phyloP scores from a whole-genome alignment of 2,888 invertebrate species.

The Troides aeacus region DNA sequence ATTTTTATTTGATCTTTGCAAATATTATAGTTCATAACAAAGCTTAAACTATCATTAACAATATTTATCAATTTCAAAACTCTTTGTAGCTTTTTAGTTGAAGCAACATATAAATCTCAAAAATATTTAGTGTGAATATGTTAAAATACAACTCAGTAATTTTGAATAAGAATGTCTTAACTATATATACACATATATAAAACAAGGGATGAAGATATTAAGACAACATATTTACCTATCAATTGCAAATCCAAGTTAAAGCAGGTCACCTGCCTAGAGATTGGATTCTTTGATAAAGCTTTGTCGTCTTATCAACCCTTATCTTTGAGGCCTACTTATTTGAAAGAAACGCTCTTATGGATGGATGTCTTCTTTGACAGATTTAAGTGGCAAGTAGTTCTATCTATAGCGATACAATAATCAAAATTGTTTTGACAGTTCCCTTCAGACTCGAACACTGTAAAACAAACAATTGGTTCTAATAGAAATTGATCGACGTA shows the following conservation, averaged over 20 bases:
- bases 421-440: background rate
- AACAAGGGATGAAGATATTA: too few species aligned
- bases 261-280: slow-evolving; percentile 2
- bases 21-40: too few species aligned
- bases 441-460: background rate
- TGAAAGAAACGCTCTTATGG: slow-evolving; percentile 1
- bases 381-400: background rate
- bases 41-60: too few species aligned
- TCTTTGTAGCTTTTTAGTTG: too few species aligned
- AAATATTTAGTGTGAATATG: too few species aligned
- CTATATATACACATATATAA: too few species aligned
- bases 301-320: slow-evolving; percentile 20
- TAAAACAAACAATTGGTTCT: background rate
- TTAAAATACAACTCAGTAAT: too few species aligned
- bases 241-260: slow-evolving; percentile 13
- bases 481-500: too few species aligned
- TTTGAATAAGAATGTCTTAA: too few species aligned
- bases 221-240: background rate
- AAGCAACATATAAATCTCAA: too few species aligned
- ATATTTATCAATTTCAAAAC: too few species aligned
- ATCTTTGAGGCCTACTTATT: slow-evolving; percentile 3
- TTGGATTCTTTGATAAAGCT: slow-evolving; percentile 16
- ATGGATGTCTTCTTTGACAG: background rate
- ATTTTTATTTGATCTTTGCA: too few species aligned
- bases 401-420: background rate